Evolutionary conservation across 2,888 invertebrate species (phyloP).

Genomic region (Caenorhabditis zanzibari): DNA sequence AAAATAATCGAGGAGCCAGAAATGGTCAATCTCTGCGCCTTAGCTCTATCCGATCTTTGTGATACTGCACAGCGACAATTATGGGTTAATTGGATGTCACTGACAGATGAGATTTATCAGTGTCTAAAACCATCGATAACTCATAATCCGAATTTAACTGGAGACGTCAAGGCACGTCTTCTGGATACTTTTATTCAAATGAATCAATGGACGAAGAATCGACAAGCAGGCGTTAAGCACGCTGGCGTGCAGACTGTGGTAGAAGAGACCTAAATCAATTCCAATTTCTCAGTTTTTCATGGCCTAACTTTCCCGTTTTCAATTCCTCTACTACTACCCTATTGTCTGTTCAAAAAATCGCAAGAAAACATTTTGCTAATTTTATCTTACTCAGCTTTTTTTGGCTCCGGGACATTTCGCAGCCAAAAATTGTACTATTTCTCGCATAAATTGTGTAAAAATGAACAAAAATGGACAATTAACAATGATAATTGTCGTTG

Average conservation of each 20-base stretch:
- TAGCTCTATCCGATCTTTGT: conserved; percentile 65
- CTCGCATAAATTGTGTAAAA: too few relatives aligned
- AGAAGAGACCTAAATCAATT: background rate
- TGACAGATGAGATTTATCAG: conserved; percentile 75
- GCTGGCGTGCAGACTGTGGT: conserved; percentile 43
- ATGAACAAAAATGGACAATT: too few relatives aligned
- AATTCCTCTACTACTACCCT: background rate
- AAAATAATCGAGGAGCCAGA: conserved; percentile 55
- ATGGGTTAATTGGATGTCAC: conserved; percentile 74
- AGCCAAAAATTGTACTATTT: too few relatives aligned
- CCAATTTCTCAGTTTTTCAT: conserved; percentile 21
- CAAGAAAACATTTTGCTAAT: too few relatives aligned
- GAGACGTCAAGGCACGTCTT: conserved; percentile 68
- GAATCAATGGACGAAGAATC: conserved; percentile 68
- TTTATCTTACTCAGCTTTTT: too few relatives aligned
- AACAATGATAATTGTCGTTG: too few relatives aligned
- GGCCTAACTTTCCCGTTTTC: background rate
- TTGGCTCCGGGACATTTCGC: too few relatives aligned
- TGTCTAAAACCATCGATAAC: conserved; percentile 73
- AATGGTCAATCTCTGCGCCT: conserved; percentile 67
- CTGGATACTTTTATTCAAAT: conserved; percentile 67
- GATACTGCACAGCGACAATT: conserved; percentile 67
- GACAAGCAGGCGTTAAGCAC: conserved; percentile 21
- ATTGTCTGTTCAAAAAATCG: conserved; percentile 1
- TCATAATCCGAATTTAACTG: conserved; percentile 68